Evolutionary conservation across 1,140 invertebrate genomes (phyloP).

Genomic region (Pseudomyrmex gracilis): DNA sequence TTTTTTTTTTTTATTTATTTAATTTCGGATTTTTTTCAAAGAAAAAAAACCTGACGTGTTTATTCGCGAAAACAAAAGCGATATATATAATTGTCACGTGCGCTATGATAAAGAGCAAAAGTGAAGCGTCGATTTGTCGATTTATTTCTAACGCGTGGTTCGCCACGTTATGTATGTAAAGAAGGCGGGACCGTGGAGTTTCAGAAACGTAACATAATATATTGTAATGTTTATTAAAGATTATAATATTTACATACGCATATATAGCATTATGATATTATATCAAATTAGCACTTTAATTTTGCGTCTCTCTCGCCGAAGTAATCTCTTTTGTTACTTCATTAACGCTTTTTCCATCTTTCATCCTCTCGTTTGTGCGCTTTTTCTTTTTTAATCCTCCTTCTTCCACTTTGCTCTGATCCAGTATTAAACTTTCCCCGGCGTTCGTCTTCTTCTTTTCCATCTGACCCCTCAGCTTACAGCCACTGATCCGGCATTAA

Average conservation of each 20-base stretch:
- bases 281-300: neutral
- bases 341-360: neutral
- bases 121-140: too few relatives aligned
- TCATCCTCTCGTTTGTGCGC: neutral
- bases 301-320: neutral
- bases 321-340: neutral
- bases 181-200: too few relatives aligned
- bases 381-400: neutral
- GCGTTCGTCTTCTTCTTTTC: slow-evolving; percentile 14
- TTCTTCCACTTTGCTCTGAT: slow-evolving; percentile 37
- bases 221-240: too few relatives aligned
- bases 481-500: slow-evolving; percentile 52
- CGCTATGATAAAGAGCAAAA: too few relatives aligned
- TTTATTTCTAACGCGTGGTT: too few relatives aligned
- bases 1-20: too few relatives aligned
- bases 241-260: too few relatives aligned
- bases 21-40: neutral
- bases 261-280: neutral
- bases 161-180: too few relatives aligned
- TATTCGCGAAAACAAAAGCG: too few relatives aligned
- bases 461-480: slow-evolving; percentile 21
- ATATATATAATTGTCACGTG: too few relatives aligned
- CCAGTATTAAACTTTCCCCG: slow-evolving; percentile 56
- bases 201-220: too few relatives aligned
- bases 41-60: too few relatives aligned